Evolutionary conservation across 2,113 vertebrate species (phyloP).

Genomic region (Colossoma macropomum): DNA sequence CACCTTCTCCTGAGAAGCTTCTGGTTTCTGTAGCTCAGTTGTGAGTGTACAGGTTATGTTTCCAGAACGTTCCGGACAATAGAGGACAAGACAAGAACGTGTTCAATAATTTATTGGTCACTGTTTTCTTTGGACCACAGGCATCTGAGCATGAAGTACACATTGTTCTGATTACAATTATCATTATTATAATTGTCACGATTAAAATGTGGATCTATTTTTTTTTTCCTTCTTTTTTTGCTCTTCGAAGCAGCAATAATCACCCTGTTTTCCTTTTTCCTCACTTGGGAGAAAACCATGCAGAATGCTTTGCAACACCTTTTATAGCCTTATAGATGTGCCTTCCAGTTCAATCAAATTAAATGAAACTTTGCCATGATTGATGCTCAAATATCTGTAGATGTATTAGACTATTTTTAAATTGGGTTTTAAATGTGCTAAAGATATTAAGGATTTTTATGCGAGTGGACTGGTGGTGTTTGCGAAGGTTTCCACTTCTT

Average conservation of each 20-base stretch:
- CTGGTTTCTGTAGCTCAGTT: constrained; percentile 31
- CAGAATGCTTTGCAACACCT: constrained; percentile 88
- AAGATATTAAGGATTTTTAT: constrained; percentile 74
- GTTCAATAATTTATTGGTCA: constrained; percentile 36
- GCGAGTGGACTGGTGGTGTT: constrained; percentile 76
- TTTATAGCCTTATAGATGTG: constrained; percentile 94
- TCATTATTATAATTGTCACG: constrained; percentile 45
- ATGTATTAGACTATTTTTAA: constrained; percentile 48
- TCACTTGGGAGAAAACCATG: constrained; percentile 74
- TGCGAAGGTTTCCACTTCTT: constrained; percentile 76
- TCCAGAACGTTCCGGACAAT: constrained; percentile 15
- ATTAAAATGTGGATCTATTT: constrained; percentile 39
- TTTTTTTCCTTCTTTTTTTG: constrained; percentile 70
- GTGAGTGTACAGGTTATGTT: constrained; percentile 27
- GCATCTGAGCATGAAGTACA: constrained; percentile 57
- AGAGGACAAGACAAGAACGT: constrained; percentile 28
- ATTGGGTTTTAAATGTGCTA: constrained; percentile 80
- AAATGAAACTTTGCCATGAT: constrained; percentile 68
- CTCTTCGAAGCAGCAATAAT: constrained; percentile 92
- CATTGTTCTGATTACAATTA: constrained; percentile 42
- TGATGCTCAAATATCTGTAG: constrained; percentile 58
- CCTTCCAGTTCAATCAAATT: constrained; percentile 87
- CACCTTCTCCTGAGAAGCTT: constrained; percentile 8
- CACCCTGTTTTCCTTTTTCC: constrained; percentile 79
- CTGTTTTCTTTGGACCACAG: constrained; percentile 58